Conservation (phyloP, 2,797 vertebrate genomes). For the Betta splendens region DNA sequence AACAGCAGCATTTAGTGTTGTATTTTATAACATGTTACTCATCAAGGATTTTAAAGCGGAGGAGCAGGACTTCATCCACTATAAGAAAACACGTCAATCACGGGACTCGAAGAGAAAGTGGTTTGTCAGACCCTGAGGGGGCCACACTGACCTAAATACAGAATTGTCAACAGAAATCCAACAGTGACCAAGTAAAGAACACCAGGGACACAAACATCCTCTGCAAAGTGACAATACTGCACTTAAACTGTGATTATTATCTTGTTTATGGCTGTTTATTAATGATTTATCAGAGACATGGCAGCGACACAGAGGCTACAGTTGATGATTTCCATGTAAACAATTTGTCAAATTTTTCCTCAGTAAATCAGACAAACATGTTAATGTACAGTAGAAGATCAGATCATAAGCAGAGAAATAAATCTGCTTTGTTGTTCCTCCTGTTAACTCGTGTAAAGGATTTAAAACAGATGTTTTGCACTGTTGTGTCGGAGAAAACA, state of each 20-base stretch:
- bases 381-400: slow-evolving; percentile 14
- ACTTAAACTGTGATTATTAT: slow-evolving; percentile 22
- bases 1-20: slow-evolving; percentile 63
- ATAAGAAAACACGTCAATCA: slow-evolving; percentile 83
- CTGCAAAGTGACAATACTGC: slow-evolving; percentile 32
- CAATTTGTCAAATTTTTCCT: slow-evolving; percentile 18
- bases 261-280: slow-evolving; percentile 1
- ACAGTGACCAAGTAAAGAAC: slow-evolving; percentile 62
- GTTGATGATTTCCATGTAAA: neutral
- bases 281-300: slow-evolving; percentile 21
- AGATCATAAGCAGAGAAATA: slow-evolving; percentile 12
- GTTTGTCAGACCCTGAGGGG: slow-evolving; percentile 80
- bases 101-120: slow-evolving; percentile 74
- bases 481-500: slow-evolving; percentile 40
- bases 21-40: slow-evolving; percentile 77
- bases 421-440: slow-evolving; percentile 45
- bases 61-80: slow-evolving; percentile 75
- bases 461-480: slow-evolving; percentile 36
- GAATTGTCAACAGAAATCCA: slow-evolving; percentile 76
- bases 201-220: slow-evolving; percentile 55
- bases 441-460: slow-evolving; percentile 13
- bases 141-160: slow-evolving; percentile 83
- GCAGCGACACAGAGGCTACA: neutral
- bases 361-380: slow-evolving; percentile 1
- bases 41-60: slow-evolving; percentile 78